Evolutionary conservation across 2,888 invertebrate species (phyloP), one percentile per base, ranked within the genome.

Genomic region (Hyposoter didymator): DNA sequence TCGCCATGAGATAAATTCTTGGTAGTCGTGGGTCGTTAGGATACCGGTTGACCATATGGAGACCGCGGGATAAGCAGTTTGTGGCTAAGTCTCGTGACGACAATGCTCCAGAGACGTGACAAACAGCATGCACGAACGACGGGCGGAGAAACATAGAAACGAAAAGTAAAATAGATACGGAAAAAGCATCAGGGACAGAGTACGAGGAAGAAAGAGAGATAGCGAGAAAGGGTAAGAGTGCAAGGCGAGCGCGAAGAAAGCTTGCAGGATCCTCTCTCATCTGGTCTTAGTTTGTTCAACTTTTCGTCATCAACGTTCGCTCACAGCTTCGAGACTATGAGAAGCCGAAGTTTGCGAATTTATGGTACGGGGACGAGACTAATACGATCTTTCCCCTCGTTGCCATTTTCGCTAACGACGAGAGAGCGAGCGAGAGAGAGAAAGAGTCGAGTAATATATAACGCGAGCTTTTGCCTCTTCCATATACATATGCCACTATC

Each of bases 281-380:
- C 69, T 52, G 74, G 64, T 79, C 52, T 74, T 74, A 74, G 82
- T 75, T 79, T 79, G 78, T 86, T 80, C 84, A 84, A 87, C 83
- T 84, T 87, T 87, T 67, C 83, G 78, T 84, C 81, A 72, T 74
- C 78, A 78, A 78, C 76, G 73, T 45, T 75, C 66, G 47, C 55
- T 55, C 55, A 55, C 22, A 75, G 47, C 74, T 67, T 69, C 45
- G 70, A 55, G 74, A 64, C 75, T 72, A 78, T 78, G 72, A 74
- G 75, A 79, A 79, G 78, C 82, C 70, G 78, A 85, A 85, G 70
- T 85, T 79, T 79, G 75, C 72, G 72, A 82, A 82, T 85, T 85
- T 85, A 82, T 82, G 59, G 64, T 10, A 66, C 49, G 69, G 49
- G 67, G 78, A 73, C 62, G 80, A 72, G 78, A 81, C 81, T 84